Conservation (phyloP, 2,797 vertebrate species). For the Sebastes hubbsi region DNA sequence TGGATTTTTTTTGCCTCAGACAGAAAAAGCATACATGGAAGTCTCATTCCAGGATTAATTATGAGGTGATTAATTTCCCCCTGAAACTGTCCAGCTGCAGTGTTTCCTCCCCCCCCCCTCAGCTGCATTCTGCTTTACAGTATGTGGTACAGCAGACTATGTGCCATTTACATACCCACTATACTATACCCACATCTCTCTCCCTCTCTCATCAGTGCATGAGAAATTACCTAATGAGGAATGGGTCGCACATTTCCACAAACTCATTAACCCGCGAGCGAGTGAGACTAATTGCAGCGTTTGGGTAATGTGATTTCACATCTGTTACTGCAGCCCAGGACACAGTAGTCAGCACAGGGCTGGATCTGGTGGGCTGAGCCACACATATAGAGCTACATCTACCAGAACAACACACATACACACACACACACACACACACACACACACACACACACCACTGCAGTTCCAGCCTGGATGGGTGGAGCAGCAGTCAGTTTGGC, state of each 20-base stretch:
- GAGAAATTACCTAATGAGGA: conserved; percentile 99
- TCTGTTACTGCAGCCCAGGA: conserved; percentile 92
- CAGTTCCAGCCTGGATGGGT: conserved; percentile 42
- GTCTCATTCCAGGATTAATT: no score
- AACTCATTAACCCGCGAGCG: conserved; percentile 99
- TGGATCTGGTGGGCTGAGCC: conserved; percentile 73
- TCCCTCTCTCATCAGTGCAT: conserved; percentile 92
- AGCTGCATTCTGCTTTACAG: conserved; percentile 41
- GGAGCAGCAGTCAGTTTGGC: conserved; percentile 43
- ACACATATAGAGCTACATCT: conserved; percentile 43
- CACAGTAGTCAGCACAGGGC: conserved; percentile 75
- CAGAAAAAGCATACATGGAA: no score
- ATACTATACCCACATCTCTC: conserved; percentile 61
- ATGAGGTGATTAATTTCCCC: no score
- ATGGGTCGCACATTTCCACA: conserved; percentile 99
- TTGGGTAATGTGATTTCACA: conserved; percentile 99
- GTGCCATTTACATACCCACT: conserved; percentile 49
- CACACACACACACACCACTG: conserved; percentile 12
- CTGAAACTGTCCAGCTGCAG: no score
- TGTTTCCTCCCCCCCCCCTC: neutral
- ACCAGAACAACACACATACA: conserved; percentile 32
- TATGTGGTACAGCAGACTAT: conserved; percentile 38
- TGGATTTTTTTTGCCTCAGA: no score
- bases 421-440: conserved; percentile 4
- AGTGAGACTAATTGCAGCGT: conserved; percentile 99